A percentile compares a stretch with the other conserved stretches of the same genome.
Evolutionary conservation across 2,888 invertebrate genomes (phyloP).

Genomic region (Caprella mutica): DNA sequence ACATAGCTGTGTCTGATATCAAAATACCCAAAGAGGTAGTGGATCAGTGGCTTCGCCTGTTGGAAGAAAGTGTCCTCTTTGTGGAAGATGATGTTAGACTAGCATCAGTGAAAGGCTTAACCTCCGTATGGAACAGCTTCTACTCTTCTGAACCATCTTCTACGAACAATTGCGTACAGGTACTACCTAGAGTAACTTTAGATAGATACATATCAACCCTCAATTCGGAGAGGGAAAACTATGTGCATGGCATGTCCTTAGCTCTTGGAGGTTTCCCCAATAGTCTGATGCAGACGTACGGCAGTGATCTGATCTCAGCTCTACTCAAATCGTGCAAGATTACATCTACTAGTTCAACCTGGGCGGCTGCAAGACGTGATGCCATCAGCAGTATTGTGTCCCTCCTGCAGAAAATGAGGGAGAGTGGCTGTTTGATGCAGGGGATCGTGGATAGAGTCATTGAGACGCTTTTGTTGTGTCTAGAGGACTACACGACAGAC

Average conservation of each 20-base stretch:
- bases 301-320: no score
- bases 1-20: background rate
- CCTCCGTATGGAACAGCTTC: slow-evolving; percentile 47
- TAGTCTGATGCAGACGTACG: no score
- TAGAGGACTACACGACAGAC: slow-evolving; percentile 85
- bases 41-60: slow-evolving; percentile 61
- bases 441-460: slow-evolving; percentile 51
- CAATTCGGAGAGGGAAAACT: slow-evolving; percentile 52
- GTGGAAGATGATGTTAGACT: slow-evolving; percentile 58
- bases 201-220: slow-evolving; percentile 49
- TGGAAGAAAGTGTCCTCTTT: slow-evolving; percentile 66
- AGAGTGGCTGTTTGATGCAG: no score
- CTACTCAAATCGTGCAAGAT: no score
- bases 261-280: no score
- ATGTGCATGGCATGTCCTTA: slow-evolving; percentile 69
- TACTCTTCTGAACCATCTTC: slow-evolving; percentile 26
- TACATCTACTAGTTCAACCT: no score
- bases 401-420: no score
- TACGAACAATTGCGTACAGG: slow-evolving; percentile 37
- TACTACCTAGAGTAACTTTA: slow-evolving; percentile 38
- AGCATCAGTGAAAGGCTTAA: slow-evolving; percentile 62
- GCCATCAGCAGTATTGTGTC: slow-evolving; percentile 20
- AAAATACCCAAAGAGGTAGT: background rate
- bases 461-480: slow-evolving; percentile 56
- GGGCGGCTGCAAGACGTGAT: slow-evolving; percentile 22